Evolutionary conservation across 2,888 invertebrate species (phyloP).

Genomic region (Folsomia candida): DNA sequence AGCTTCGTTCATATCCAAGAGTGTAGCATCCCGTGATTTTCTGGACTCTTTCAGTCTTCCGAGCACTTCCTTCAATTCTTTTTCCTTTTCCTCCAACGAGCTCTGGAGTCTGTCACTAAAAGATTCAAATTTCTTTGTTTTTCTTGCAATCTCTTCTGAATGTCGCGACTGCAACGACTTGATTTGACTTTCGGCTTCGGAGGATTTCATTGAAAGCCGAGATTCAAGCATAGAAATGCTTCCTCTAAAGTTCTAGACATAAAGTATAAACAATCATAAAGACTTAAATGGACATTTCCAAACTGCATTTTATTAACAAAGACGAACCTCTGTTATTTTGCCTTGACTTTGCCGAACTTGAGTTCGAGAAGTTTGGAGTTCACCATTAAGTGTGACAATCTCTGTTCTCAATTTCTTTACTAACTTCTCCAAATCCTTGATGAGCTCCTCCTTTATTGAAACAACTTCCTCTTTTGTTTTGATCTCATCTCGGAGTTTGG

Average conservation of each 20-base stretch:
- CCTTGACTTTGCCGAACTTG: not conserved
- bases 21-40: slow-evolving; percentile 16
- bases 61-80: slow-evolving; percentile 12
- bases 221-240: slow-evolving; percentile 16
- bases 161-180: slow-evolving; percentile 10
- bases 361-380: not conserved
- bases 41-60: slow-evolving; percentile 27
- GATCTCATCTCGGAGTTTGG: not conserved
- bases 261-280: not conserved
- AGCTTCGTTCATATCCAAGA: slow-evolving; percentile 2
- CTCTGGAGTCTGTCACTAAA: not conserved
- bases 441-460: not conserved
- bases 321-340: not conserved
- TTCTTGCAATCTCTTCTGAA: slow-evolving; percentile 1
- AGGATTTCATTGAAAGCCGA: not conserved
- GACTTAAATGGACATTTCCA: not conserved
- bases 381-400: not conserved
- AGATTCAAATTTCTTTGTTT: not conserved
- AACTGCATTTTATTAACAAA: too few species aligned
- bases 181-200: slow-evolving; percentile 10
- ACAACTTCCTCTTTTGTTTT: not conserved
- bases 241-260: not conserved
- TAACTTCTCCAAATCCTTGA: not conserved
- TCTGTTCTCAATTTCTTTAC: slow-evolving; percentile 3
- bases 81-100: slow-evolving; percentile 1